Evolutionary conservation across 2,797 vertebrate species (phyloP), one percentile per base, ranked within the genome.

Genomic region (Alfaro cultratus): DNA sequence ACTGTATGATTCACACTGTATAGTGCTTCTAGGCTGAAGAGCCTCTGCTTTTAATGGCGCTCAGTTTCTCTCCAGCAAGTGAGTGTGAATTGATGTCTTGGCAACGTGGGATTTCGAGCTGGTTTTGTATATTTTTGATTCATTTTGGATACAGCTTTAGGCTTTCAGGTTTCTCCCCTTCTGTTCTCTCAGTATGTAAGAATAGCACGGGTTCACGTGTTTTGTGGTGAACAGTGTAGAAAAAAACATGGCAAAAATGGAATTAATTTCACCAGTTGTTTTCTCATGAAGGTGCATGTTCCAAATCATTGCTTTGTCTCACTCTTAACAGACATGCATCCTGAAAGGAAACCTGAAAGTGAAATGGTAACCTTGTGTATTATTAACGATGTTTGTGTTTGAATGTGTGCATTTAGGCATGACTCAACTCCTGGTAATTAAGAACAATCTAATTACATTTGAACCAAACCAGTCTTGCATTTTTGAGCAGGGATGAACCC

Each of bases 21-120:
- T 71, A 73, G 83, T 74, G 84, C 79, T 86, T 85, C 80, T 77
- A 49, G 82, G 72, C 82, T 91, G 87, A 88, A 89, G 85, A 90
- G 89, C 83, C 64, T 43, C 75, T 13, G 82, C 80, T 81, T 81
- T 87, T 88, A 90, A 87, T 83, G 86, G 81, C 75, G 83, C 70
- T 85, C 85, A 82, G 81, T 77, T 81, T 82, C 80, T 76, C 87
- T 83, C 51, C 1, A 55, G 81, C 79, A 47, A 55, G 62, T 70
- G 47, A 71, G 47, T 85, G 39, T 71, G 79, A 80, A 86, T 74
- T 71, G 85, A 84, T 81, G 80, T 84, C 77, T 74, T 85, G 79
- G 87, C 83, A 83, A 84, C 75, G 75, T 57, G 60, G 75, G 77
- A 81, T 83, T 83, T 83, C 60, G 73, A 64, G 53, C 74, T 68